Evolutionary conservation across 2,888 invertebrate species (phyloP).

Genomic region (Neelides folsomi): DNA sequence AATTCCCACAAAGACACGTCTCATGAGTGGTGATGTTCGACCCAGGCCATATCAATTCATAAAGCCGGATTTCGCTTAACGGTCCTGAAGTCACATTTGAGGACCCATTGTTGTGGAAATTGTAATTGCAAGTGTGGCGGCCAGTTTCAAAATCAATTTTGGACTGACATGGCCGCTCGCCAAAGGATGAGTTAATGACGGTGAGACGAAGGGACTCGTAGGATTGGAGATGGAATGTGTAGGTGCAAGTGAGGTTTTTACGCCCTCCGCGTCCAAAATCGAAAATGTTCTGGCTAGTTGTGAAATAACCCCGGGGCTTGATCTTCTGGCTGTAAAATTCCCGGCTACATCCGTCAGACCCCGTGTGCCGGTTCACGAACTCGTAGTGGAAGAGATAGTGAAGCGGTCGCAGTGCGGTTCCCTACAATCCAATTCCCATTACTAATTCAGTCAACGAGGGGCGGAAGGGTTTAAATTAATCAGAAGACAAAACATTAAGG

Average conservation of each 20-base stretch:
- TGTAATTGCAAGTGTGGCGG: conserved; percentile 26
- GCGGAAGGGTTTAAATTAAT: neutral
- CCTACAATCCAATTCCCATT: conserved; percentile 39
- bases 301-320: conserved; percentile 38
- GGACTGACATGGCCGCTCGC: conserved; percentile 26
- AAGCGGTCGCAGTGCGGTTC: conserved; percentile 67
- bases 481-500: neutral
- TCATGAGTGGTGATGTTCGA: conserved; percentile 24
- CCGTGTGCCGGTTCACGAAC: conserved; percentile 64
- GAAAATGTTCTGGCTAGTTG: conserved; percentile 62
- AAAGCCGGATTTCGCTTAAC: conserved; percentile 16
- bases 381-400: conserved; percentile 75
- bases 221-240: conserved; percentile 22
- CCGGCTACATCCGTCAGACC: conserved; percentile 63
- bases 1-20: conserved; percentile 31
- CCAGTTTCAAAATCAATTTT: conserved; percentile 27
- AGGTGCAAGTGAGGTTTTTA: conserved; percentile 49
- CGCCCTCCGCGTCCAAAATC: conserved; percentile 74
- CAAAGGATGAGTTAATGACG: conserved; percentile 25
- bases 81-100: conserved; percentile 2
- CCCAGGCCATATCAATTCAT: conserved; percentile 28
- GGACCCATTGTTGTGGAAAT: neutral
- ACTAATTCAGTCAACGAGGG: conserved; percentile 12
- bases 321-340: conserved; percentile 51
- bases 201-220: conserved; percentile 22